phyloP scores from a whole-genome alignment of 2,888 invertebrate genomes.

The Meandrusa payeni region DNA sequence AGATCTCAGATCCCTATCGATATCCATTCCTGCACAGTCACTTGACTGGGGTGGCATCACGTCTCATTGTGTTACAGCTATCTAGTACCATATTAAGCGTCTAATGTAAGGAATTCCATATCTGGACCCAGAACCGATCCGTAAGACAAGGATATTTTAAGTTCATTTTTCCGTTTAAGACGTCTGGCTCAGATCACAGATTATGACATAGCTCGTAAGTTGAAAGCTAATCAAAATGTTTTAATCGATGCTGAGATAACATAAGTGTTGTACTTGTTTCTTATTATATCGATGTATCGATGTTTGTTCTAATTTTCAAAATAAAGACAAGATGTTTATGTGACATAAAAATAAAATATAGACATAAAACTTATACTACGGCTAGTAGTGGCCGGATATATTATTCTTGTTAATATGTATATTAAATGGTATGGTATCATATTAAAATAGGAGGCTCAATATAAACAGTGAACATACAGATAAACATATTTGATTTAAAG shows the following conservation, averaged over 20 bases:
- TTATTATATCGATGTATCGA: slow-evolving; percentile 39
- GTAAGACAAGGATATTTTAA: slow-evolving; percentile 58
- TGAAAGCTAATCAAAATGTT: slow-evolving; percentile 81
- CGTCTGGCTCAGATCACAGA: slow-evolving; percentile 61
- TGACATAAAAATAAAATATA: too few species aligned
- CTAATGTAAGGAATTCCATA: slow-evolving; percentile 77
- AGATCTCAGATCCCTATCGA: slow-evolving; percentile 74
- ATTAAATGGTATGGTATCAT: too few species aligned
- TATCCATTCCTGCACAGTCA: slow-evolving; percentile 73
- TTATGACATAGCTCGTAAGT: slow-evolving; percentile 76
- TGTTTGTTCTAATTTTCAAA: too few species aligned
- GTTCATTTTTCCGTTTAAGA: slow-evolving; percentile 62
- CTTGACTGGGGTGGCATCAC: slow-evolving; percentile 76
- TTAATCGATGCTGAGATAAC: slow-evolving; percentile 78
- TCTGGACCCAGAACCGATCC: slow-evolving; percentile 55
- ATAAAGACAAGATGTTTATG: too few species aligned
- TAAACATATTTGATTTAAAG: too few species aligned
- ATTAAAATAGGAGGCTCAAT: too few species aligned
- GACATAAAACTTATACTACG: too few species aligned
- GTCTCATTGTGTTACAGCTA: slow-evolving; percentile 72
- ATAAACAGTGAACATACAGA: too few species aligned
- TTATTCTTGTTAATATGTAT: too few species aligned
- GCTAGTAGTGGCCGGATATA: too few species aligned
- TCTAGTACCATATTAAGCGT: slow-evolving; percentile 73
- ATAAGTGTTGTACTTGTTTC: slow-evolving; percentile 54